Evolutionary conservation across 2,888 invertebrate genomes (phyloP), one percentile per base, ranked within the genome.

Genomic region (Eubasilissa splendida): DNA sequence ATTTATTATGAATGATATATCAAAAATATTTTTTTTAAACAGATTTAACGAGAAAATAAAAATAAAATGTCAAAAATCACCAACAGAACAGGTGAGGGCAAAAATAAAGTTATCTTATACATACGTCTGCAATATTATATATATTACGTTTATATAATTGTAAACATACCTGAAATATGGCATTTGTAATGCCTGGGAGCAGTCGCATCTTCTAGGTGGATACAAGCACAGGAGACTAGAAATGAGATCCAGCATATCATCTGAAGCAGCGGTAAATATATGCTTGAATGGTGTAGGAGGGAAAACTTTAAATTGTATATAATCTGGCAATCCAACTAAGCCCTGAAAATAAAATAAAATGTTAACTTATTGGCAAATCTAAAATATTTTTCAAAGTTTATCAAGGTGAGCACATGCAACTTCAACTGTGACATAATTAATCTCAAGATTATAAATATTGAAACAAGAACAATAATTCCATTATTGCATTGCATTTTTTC

Each of bases 181-280:
- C 96, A 97, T 96, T 86, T 95, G 93, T 60, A 99, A 90, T 0
- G 97, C 96, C 87, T 96, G 93, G 33, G 95, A 93, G 86, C 97
- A 96, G 63, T 94, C 94, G 85, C 95, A 95, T 77, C 99, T 91
- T 84, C 93, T 93, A 5, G 94, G 89, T 0, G 99, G 99, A 90
- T 97, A 95, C 82, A 98, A 90, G 11, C 94, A 92, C 11, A 99
- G 90, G 78, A 98, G 88, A 77, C 92, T 93, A 63, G 94, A 93
- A 80, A 99, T 90, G 76, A 99, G 89, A 83, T 94, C 93, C 52
- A 99, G 88, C 58, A 99, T 90, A 90, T 99, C 99, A 87, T 98
- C 96, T 0, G 94, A 93, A 2, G 98, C 99, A 1, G 99, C 99
- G 66, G 97, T 97, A 88, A 99, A 99, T 86, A 99, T 98, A 85